Evolutionary conservation across 1,140 invertebrate species (phyloP).

Genomic region (Hyphantria cunea): DNA sequence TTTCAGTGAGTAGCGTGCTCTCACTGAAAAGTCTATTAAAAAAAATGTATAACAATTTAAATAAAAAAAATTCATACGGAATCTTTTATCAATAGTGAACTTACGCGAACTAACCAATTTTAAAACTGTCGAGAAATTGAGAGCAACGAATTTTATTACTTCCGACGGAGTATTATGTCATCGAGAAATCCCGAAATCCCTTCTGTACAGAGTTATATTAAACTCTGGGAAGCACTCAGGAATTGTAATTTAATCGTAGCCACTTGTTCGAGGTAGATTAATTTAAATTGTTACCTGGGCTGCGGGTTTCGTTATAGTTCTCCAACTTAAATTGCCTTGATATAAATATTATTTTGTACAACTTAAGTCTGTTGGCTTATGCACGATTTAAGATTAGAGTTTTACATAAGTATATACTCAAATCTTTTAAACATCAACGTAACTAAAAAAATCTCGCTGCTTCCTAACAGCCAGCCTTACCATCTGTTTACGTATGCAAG

Average conservation of each 20-base stretch:
- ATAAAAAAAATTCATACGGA: neutral
- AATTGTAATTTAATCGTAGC: conserved; percentile 22
- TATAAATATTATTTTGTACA: conserved; percentile 6
- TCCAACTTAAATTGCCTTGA: conserved; percentile 10
- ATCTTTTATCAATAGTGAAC: neutral
- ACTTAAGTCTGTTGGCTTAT: neutral
- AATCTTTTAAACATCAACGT: no score
- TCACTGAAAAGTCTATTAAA: no score
- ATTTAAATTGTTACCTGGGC: conserved; percentile 26
- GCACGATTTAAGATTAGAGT: no score
- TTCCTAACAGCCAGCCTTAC: no score
- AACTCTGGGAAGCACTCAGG: conserved; percentile 22
- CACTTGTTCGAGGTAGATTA: conserved; percentile 26
- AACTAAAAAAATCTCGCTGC: no score
- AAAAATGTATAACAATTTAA: no score
- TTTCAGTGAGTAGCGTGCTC: no score
- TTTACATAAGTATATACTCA: no score
- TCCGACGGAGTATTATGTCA: conserved; percentile 31
- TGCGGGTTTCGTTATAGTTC: conserved; percentile 2
- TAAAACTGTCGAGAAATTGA: conserved; percentile 45
- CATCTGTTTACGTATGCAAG: no score
- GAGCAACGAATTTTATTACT: conserved; percentile 45
- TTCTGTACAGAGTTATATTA: conserved; percentile 12
- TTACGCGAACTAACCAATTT: conserved; percentile 6
- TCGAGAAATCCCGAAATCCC: conserved; percentile 12